Evolutionary conservation across 2,113 vertebrate species (phyloP), one percentile per base, ranked within the genome.

Genomic region (Edolisoma coerulescens): DNA sequence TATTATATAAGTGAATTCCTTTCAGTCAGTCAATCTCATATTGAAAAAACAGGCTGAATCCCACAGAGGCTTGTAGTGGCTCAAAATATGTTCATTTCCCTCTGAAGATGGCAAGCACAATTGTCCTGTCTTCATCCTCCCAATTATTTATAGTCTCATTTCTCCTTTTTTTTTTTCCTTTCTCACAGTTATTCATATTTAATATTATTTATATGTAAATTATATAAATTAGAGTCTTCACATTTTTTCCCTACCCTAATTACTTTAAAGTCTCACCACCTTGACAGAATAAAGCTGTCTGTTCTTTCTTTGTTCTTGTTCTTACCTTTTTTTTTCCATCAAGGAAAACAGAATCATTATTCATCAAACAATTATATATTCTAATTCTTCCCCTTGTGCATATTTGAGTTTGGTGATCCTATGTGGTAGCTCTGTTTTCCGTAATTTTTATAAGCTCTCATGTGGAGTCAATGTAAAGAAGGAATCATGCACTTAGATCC

Each of bases 391-490:
- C 6, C 22, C 17, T 57, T 42, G 3, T 78, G 9, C 7, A 26
- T 54, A 42, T 53, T 53, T 86, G 26, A 77, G 10, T 50, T 86
- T 69, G n/a, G 7, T 35, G 14, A 65, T 27, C 7, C 23, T 61
- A 3, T 18, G 5, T 26, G 6, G 11, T 70, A 10, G 18, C 26
- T 73, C 13, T 52, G 7, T 42, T 90, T 85, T 65, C n/a, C 61
- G 9, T 53, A 45, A 60, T 80, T 60, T 60, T 73, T 54, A 22
- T 32, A 45, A 69, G 11, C 15, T 73, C 32, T 61, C 2, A 14
- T 42, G 13, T 45, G 20, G 21, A 2, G 4, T 49, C 4, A 1
- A 26, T 0, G 0, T 20, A n/a, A 76, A 44, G 13, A 10, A 53
- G 24, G 9, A 68, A 20, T 80, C 23, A 42, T 33, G 33, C 9